Conservation (phyloP, 2,888 invertebrate species). For the Lepidocyrtoides sp. region DNA sequence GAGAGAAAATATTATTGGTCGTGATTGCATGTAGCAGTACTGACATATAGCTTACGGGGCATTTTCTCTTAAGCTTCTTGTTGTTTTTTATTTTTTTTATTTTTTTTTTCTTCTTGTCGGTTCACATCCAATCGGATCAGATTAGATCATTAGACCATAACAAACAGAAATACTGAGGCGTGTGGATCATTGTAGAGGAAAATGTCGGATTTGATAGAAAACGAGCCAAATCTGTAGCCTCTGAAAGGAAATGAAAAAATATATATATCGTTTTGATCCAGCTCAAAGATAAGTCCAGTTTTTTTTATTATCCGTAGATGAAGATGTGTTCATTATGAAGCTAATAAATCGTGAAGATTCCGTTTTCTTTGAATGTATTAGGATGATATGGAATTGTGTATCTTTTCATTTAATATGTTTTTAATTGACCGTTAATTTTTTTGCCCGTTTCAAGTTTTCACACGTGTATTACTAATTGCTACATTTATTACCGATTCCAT, state of each 20-base stretch:
- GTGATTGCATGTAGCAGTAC: not conserved
- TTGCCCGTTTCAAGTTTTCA: not conserved
- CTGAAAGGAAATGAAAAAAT: not conserved
- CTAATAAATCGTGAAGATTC: not conserved
- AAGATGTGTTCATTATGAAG: not conserved
- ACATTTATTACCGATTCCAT: not conserved
- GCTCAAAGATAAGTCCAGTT: slow-evolving; percentile 9
- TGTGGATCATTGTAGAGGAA: not conserved
- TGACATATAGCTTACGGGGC: slow-evolving; percentile 34
- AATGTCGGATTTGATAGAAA: slow-evolving; percentile 15
- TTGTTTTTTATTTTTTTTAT: not conserved
- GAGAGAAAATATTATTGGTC: not conserved
- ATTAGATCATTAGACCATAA: not conserved
- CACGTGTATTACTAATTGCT: not conserved
- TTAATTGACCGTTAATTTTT: slow-evolving; percentile 36
- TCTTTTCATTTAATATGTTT: not conserved
- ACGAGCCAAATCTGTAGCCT: not conserved
- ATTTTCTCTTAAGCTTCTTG: too few species aligned
- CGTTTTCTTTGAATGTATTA: slow-evolving; percentile 17
- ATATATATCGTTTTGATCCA: slow-evolving; percentile 21
- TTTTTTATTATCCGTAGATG: too few species aligned
- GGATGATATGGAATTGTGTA: not conserved
- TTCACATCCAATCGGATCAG: not conserved
- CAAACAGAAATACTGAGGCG: not conserved
- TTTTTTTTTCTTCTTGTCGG: too few species aligned